phyloP scores from a whole-genome alignment of 2,113 vertebrate species.

The Dipodomys merriami region DNA sequence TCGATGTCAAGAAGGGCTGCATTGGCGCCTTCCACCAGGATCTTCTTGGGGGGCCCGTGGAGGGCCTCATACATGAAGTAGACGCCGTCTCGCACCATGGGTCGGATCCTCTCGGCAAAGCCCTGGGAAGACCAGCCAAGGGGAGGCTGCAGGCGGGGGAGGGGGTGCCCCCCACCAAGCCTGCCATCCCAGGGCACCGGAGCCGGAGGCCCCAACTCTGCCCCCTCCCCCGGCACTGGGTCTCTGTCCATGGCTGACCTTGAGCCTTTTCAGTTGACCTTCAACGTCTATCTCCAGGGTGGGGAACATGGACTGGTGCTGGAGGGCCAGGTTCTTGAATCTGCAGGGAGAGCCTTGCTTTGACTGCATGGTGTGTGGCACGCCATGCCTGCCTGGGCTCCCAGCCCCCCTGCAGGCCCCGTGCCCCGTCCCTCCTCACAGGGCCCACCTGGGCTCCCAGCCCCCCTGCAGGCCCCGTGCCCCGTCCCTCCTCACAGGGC shows the following conservation, averaged over 20 bases:
- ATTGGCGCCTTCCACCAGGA: slow-evolving; percentile 98
- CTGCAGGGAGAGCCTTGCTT: slow-evolving; percentile 79
- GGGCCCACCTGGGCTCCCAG: too few relatives aligned
- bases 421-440: too few relatives aligned
- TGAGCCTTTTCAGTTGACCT: slow-evolving; percentile 94
- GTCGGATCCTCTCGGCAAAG: slow-evolving; percentile 94
- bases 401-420: too few relatives aligned
- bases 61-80: slow-evolving; percentile 98
- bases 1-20: slow-evolving; percentile 98
- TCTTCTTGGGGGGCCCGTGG: slow-evolving; percentile 95
- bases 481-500: too few relatives aligned
- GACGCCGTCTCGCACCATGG: slow-evolving; percentile 97
- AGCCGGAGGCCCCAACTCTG: not conserved
- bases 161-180: not conserved
- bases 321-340: slow-evolving; percentile 95
- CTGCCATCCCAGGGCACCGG: not conserved
- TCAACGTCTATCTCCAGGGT: slow-evolving; percentile 92
- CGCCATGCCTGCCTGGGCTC: too few relatives aligned
- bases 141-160: not conserved
- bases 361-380: too few relatives aligned
- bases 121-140: slow-evolving; percentile 85
- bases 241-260: slow-evolving; percentile 84
- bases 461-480: too few relatives aligned
- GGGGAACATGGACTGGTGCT: slow-evolving; percentile 97
- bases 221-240: not conserved